phyloP scores from a whole-genome alignment of 2,797 vertebrate genomes.

The Falco berigora region DNA sequence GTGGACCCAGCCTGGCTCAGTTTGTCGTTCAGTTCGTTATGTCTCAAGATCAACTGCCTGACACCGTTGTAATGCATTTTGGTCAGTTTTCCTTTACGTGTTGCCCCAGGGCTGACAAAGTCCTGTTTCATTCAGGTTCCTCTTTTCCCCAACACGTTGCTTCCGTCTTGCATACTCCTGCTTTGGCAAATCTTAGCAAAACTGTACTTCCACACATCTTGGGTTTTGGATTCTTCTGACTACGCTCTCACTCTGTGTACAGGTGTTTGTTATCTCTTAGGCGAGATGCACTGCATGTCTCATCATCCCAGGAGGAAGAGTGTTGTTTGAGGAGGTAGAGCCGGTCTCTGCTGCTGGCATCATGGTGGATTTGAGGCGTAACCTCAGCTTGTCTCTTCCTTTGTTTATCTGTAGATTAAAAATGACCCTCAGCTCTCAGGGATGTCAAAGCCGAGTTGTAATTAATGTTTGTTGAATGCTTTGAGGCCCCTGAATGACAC shows the following conservation, averaged over 20 bases:
- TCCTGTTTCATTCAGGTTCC: neutral
- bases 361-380: neutral
- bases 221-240: neutral
- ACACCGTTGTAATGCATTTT: too few species aligned
- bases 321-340: fast-evolving
- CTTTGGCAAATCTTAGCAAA: neutral
- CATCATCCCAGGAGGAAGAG: neutral
- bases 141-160: neutral
- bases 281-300: neutral
- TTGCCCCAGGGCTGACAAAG: neutral
- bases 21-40: neutral
- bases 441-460: neutral
- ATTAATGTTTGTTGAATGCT: neutral
- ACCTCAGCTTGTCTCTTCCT: neutral
- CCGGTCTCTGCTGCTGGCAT: neutral
- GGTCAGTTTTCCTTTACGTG: neutral
- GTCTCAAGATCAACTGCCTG: neutral
- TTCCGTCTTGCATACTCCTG: fast-evolving
- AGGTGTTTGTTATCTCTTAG: neutral
- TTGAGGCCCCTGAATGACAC: neutral
- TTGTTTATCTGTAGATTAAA: conserved; percentile 25
- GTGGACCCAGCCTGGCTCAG: neutral
- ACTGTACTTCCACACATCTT: neutral
- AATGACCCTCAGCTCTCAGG: neutral
- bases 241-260: neutral